These are phyloP conservation scores for Champsocephalus esox DNA, from an alignment of 2,797 vertebrate species.

Conservation along the genomic window DNA sequence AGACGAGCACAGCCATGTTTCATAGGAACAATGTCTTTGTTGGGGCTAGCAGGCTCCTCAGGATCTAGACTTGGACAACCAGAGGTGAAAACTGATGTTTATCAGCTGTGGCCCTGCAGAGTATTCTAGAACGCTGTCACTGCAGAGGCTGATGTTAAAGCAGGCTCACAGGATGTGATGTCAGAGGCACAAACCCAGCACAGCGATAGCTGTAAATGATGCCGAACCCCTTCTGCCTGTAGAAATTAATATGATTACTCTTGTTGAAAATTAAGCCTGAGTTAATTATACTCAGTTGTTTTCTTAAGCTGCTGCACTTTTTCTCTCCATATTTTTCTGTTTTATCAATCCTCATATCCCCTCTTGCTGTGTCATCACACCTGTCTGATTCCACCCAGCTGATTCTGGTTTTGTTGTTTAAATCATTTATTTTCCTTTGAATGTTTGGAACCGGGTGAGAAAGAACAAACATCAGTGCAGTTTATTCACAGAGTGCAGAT, in stretches of 20 bases:
- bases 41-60: conserved; percentile 34
- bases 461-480: conserved; percentile 55
- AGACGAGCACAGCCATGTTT: conserved; percentile 30
- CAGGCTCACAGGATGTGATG: conserved; percentile 57
- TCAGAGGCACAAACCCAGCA: conserved; percentile 33
- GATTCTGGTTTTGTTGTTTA: conserved; percentile 56
- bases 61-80: conserved; percentile 3
- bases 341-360: conserved; percentile 53
- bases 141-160: conserved; percentile 16
- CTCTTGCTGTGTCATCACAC: conserved; percentile 51
- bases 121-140: conserved; percentile 24
- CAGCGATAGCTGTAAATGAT: conserved; percentile 43
- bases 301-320: conserved; percentile 39
- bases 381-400: conserved; percentile 55
- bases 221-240: conserved; percentile 23
- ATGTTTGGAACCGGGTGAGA: conserved; percentile 54
- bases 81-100: conserved; percentile 52
- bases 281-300: conserved; percentile 48
- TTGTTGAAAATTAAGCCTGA: conserved; percentile 38
- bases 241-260: conserved; percentile 40
- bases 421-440: conserved; percentile 64
- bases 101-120: conserved; percentile 15
- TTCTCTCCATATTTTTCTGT: conserved; percentile 13
- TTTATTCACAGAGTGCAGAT: conserved; percentile 71
- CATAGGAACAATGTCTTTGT: conserved; percentile 21